These are phyloP conservation scores for Steinernema carpocapsae DNA, from an alignment of 2,888 invertebrate species.

Conservation along the genomic window DNA sequence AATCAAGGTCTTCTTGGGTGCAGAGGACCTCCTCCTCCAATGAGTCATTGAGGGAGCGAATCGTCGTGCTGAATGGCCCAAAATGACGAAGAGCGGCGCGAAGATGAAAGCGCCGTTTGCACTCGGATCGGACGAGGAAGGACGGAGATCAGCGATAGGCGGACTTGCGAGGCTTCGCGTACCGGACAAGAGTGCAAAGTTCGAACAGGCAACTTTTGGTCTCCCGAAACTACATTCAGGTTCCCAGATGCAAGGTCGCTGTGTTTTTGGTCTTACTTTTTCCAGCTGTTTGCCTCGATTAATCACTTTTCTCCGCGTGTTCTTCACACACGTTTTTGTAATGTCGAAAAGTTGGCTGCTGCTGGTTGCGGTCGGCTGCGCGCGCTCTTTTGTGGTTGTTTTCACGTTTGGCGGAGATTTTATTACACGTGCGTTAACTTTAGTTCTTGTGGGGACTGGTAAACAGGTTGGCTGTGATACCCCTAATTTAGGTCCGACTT, in stretches of 20 bases:
- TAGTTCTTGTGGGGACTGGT: too few relatives aligned
- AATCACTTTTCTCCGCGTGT: background rate
- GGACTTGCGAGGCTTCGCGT: too few relatives aligned
- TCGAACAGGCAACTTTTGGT: background rate
- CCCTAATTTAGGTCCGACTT: too few relatives aligned
- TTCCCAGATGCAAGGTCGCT: background rate
- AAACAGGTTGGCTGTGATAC: too few relatives aligned
- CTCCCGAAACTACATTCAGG: background rate
- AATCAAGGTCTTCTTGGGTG: slow-evolving; percentile 1
- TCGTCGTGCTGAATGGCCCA: slow-evolving; percentile 13
- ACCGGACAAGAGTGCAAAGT: background rate
- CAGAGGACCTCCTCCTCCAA: background rate
- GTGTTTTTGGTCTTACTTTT: background rate
- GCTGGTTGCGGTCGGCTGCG: background rate
- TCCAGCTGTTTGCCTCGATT: background rate
- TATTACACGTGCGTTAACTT: too few relatives aligned
- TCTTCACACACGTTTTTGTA: background rate
- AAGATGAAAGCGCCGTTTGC: background rate
- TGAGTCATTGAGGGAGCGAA: slow-evolving; percentile 6
- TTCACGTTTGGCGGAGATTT: too few relatives aligned
- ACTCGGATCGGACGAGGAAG: too few relatives aligned
- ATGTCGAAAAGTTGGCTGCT: background rate
- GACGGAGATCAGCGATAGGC: too few relatives aligned
- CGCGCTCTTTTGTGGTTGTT: background rate
- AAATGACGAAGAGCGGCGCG: background rate